Percentiles rank a stretch among this genome's conserved stretches.
Evolutionary conservation across 1,140 invertebrate genomes (phyloP).

Genomic region (Zaprionus nigranus): DNA sequence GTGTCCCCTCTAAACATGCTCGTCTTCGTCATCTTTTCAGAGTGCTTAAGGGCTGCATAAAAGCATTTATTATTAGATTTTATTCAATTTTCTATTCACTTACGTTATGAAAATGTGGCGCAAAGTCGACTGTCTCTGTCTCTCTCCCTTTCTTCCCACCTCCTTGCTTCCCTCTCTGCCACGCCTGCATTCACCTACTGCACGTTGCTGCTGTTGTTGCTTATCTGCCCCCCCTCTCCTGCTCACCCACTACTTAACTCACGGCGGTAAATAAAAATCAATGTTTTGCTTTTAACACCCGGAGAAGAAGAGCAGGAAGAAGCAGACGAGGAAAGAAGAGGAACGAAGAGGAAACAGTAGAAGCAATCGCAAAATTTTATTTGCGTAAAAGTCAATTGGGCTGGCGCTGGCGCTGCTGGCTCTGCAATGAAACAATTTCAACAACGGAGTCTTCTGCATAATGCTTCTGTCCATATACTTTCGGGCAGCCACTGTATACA

Average conservation of each 20-base stretch:
- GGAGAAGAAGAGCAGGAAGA: not conserved
- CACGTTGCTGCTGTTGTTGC: not conserved
- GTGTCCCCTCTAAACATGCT: not conserved
- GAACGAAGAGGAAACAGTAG: not conserved
- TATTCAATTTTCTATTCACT: constrained; percentile 83
- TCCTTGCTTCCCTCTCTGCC: not conserved
- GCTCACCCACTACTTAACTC: constrained; percentile 62
- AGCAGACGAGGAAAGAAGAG: not conserved
- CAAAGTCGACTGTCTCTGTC: constrained; percentile 23
- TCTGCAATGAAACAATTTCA: constrained; percentile 73
- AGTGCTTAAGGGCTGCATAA: constrained; percentile 83
- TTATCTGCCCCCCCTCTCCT: constrained; percentile 1
- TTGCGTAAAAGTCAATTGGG: constrained; percentile 82
- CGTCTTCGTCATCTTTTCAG: constrained; percentile 78
- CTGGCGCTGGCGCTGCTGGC: constrained; percentile 29
- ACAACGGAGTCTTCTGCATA: constrained; percentile 58
- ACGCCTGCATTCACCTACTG: not conserved
- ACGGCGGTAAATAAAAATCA: constrained; percentile 78
- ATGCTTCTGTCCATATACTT: constrained; percentile 50
- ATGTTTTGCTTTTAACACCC: constrained; percentile 70
- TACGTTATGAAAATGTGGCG: constrained; percentile 83
- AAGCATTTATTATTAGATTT: constrained; percentile 84
- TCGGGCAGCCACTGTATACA: not conserved
- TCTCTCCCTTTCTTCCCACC: not conserved
- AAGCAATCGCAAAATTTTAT: constrained; percentile 76